phyloP scores from a whole-genome alignment of 2,113 vertebrate species.

The Takifugu flavidus region DNA sequence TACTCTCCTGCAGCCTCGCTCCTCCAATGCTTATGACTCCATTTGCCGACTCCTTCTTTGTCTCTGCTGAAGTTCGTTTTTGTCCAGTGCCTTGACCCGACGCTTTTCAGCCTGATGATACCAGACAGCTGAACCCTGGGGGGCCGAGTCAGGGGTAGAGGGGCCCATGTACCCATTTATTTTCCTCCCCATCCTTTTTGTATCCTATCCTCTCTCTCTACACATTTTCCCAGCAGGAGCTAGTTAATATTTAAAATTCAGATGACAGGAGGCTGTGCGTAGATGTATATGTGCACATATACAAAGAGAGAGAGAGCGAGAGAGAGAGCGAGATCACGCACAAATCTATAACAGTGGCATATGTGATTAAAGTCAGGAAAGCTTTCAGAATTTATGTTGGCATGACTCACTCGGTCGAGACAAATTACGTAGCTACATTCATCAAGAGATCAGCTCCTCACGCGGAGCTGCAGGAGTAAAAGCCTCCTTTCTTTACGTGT shows the following conservation, averaged over 20 bases:
- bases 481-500: slow-evolving; percentile 19
- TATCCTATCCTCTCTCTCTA: slow-evolving; percentile 50
- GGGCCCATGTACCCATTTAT: slow-evolving; percentile 73
- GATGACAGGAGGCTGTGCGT: slow-evolving; percentile 64
- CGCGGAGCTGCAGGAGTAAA: background rate
- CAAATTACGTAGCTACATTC: slow-evolving; percentile 2
- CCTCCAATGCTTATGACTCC: slow-evolving; percentile 14
- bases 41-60: background rate
- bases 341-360: slow-evolving; percentile 12
- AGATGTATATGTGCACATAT: slow-evolving; percentile 42
- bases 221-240: slow-evolving; percentile 75
- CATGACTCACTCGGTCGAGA: slow-evolving; percentile 7
- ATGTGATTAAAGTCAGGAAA: slow-evolving; percentile 30
- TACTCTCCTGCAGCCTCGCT: slow-evolving; percentile 23
- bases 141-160: slow-evolving; percentile 54
- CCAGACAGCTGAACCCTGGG: slow-evolving; percentile 65
- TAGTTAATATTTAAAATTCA: slow-evolving; percentile 77
- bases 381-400: slow-evolving; percentile 16
- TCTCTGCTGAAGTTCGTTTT: background rate
- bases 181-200: slow-evolving; percentile 39
- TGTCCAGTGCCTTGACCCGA: slow-evolving; percentile 19
- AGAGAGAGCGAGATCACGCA: background rate
- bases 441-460: slow-evolving; percentile 8
- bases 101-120: slow-evolving; percentile 37
- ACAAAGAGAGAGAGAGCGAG: slow-evolving; percentile 19